Base-by-base conservation (phyloP, 2,888 invertebrate genomes). In the Meloe dianella region DNA sequence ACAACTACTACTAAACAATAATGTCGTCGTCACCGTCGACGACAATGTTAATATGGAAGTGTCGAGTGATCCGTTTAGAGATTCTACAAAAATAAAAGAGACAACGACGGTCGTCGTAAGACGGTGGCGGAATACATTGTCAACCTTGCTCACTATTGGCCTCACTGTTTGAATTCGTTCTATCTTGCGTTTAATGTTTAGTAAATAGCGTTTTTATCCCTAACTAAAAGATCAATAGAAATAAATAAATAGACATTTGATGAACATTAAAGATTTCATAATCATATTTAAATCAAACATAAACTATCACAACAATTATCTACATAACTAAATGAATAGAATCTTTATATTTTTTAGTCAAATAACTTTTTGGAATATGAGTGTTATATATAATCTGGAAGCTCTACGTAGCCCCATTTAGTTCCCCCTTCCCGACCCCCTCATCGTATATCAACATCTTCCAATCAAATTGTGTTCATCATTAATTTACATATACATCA, bases 391-490 rank as follows among this genome's bases (percentile, higher is more conserved):
- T 22, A 24, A 24, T 54, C 54, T 47, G 20, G 20, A 20, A 47
- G 20, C 47, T 47, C 10, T 20, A 47, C 9, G 9, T 41, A 41
- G 41, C 8, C 20, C 2, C 20, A 20, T 10, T 20, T 47, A 1
- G 10, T 47, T 47, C 20, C 20, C 20, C 41, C n/a, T 20, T 47
- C 8, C n/a, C n/a, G n/a, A n/a, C n/a, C 47, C 20, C 12, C 10
- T 8, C 8, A 54, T n/a, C 5, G 2, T n/a, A 24, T 12, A 20
- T 12, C 20, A 17, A 57, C 57, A 12, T 57, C 32, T 30, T 57
- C 57, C 27, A 57, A 57, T 29, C 57, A 29, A 29, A 30, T 22
- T 57, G 57, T 30, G 30, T 29, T 57, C 57, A 57, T 57, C 57
- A 57, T 29, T 17, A 57, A 57, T 57, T 30, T 29, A n/a, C 57